Evolutionary conservation across 2,113 vertebrate genomes (phyloP).

Genomic region (Oceanodroma tethys): DNA sequence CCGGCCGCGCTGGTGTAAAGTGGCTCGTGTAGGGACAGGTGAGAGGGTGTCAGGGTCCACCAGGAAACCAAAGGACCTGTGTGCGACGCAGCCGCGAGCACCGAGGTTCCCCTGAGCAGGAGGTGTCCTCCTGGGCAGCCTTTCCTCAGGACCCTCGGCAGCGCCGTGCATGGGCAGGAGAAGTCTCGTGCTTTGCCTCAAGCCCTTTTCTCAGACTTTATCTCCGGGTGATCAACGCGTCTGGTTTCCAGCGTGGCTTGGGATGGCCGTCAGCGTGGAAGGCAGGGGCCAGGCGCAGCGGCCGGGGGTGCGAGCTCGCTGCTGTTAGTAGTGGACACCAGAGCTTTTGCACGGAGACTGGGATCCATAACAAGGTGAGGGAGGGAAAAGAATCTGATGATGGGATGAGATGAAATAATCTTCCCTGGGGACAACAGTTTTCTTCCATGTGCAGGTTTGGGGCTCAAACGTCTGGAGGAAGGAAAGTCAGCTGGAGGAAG

Average conservation of each 20-base stretch:
- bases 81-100: neutral
- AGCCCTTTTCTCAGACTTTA: no score
- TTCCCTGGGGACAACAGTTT: neutral
- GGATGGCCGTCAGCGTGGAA: no score
- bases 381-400: neutral
- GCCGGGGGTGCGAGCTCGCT: accelerated
- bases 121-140: neutral
- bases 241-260: neutral
- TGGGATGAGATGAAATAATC: neutral
- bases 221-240: neutral
- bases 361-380: neutral
- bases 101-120: neutral
- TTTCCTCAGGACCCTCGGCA: neutral
- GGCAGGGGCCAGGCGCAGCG: accelerated
- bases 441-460: neutral
- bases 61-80: neutral
- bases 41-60: neutral
- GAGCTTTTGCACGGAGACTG: neutral
- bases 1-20: neutral
- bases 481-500: neutral
- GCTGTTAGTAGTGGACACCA: no score
- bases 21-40: neutral
- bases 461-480: neutral
- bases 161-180: neutral
- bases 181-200: neutral